Conservation (phyloP, 2,888 invertebrate genomes). For the Ennomos erosarius region DNA sequence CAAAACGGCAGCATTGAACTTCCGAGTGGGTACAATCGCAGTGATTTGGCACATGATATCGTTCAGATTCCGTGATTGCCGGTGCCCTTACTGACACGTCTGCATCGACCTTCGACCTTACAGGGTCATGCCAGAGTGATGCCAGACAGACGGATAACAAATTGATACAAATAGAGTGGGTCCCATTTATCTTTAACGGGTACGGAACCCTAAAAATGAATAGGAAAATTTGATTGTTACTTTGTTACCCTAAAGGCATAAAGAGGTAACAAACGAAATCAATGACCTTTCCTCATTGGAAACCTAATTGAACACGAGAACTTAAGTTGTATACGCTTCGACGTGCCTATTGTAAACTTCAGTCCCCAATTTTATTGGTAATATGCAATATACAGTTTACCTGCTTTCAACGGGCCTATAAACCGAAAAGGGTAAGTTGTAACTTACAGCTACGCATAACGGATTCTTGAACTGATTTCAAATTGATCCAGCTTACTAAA, state of each 20-base stretch:
- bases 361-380: conserved; percentile 69
- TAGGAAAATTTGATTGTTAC: background rate
- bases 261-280: conserved; percentile 20
- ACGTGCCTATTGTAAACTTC: conserved; percentile 77
- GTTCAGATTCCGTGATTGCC: no score
- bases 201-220: no score
- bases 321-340: conserved; percentile 49
- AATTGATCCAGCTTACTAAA: conserved; percentile 21
- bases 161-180: no score
- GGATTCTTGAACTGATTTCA: conserved; percentile 35
- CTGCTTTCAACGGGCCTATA: conserved; percentile 57
- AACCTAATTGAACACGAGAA: conserved; percentile 68
- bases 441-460: conserved; percentile 34
- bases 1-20: no score
- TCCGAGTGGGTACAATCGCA: no score
- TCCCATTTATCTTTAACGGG: no score
- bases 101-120: no score
- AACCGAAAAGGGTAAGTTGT: conserved; percentile 54
- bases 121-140: no score
- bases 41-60: no score
- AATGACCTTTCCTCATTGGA: conserved; percentile 38
- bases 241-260: conserved; percentile 1
- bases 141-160: no score
- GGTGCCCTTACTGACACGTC: no score
- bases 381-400: conserved; percentile 63